A percentile compares a stretch with the other conserved stretches of the same genome.
Evolutionary conservation across 2,888 invertebrate genomes (phyloP).

Genomic region (Parasteatoda lunata): DNA sequence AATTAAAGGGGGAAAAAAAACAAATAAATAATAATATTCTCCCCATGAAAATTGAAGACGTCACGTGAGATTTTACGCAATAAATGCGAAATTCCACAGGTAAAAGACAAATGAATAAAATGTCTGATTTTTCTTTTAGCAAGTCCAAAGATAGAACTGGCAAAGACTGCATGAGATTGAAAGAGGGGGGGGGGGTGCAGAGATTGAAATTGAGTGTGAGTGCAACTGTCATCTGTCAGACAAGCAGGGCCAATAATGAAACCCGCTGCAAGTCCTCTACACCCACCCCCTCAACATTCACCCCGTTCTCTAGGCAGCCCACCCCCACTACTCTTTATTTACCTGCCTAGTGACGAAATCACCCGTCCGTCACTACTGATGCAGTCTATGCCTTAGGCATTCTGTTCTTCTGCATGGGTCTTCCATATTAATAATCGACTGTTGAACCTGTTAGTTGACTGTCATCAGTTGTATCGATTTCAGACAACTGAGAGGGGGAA

Average conservation of each 20-base stretch:
- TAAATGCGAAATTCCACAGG: too few relatives aligned
- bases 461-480: background rate
- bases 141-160: too few relatives aligned
- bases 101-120: too few relatives aligned
- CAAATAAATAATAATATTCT: too few relatives aligned
- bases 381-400: conserved; percentile 5
- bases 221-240: conserved; percentile 46
- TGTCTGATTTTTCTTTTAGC: too few relatives aligned
- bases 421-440: conserved; percentile 61
- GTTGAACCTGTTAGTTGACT: background rate
- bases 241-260: conserved; percentile 53
- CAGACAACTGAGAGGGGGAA: background rate
- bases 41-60: too few relatives aligned
- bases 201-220: conserved; percentile 13
- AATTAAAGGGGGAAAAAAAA: too few relatives aligned
- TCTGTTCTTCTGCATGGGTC: background rate
- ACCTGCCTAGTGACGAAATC: conserved; percentile 58
- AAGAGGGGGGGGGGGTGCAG: background rate
- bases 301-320: too few relatives aligned
- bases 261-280: conserved; percentile 46
- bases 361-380: conserved; percentile 33
- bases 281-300: background rate
- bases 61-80: too few relatives aligned
- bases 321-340: conserved; percentile 31
- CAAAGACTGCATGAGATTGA: too few relatives aligned